Base-by-base conservation (phyloP, 2,113 vertebrate species). In the Pelvicachromis taeniatus region DNA sequence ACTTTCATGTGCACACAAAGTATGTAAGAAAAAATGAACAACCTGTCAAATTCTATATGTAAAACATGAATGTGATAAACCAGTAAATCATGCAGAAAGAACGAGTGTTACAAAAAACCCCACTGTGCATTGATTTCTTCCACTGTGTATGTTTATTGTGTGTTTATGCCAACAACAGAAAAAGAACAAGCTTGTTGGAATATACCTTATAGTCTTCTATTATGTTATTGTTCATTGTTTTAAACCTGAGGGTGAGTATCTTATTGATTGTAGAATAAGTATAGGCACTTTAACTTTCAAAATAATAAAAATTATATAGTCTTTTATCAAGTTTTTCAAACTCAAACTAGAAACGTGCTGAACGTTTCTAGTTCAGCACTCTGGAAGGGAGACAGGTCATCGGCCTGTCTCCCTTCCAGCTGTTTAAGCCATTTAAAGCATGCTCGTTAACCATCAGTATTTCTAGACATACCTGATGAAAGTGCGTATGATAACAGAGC, bases 191-290 rank as follows among this genome's bases (percentile, higher is more conserved):
- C 14, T 50, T 70, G 21, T 29, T 70, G 38, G 65, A 70, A 45
- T 45, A 14, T 70, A 45, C 9, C 21, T 70, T 70, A 17, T 17
- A 10, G 26, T 45, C n/a, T 70, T 45, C 40, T 21, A 70, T 17
- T 45, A 45, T 70, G 40, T 45, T 7, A 45, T 70, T 70, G 38
- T 70, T 23, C 65, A 45, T 70, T 70, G 38, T 70, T 70, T 45
- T 45, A 0, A 70, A 68, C 3, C 35, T 23, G 4, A 23, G 63
- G 63, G 42, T 68, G 16, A 42, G 14, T 42, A 42, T 42, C 12
- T 23, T 12, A 23, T 68, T 68, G 3, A 42, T 68, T 42, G 12
- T 23, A 42, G 63, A 68, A 68, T 45, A 16, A 45, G 40, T 1
- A 45, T 3, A 70, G 63, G 2, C 38, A 42, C 2, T 45, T 42